Evolutionary conservation across 2,113 vertebrate genomes (phyloP).

Genomic region (Myotis brandtii): DNA sequence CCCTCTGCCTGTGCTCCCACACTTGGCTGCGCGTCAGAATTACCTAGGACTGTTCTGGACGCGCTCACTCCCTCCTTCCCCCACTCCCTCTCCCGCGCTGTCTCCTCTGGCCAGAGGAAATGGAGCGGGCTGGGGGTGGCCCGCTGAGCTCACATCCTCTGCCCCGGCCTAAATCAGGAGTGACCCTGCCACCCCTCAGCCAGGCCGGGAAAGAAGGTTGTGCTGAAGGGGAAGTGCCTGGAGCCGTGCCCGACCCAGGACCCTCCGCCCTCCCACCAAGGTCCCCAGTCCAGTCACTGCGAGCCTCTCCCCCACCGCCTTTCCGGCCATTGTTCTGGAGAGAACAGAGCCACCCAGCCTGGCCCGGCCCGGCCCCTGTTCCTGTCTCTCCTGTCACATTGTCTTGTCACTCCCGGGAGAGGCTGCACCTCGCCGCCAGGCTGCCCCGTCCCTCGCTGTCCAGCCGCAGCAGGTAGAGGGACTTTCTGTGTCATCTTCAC

Average conservation of each 20-base stretch:
- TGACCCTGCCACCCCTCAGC: conserved; percentile 22
- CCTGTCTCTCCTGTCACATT: conserved; percentile 65
- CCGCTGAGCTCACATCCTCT: conserved; percentile 78
- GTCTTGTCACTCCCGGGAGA: conserved; percentile 54
- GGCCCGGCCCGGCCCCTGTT: conserved; percentile 68
- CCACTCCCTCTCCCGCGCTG: background rate
- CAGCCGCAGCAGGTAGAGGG: background rate
- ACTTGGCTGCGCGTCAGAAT: fast-evolving
- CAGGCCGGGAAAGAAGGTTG: conserved; percentile 37
- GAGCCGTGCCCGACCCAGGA: conserved; percentile 46
- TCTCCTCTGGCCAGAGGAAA: conserved; percentile 72
- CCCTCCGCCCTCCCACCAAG: conserved; percentile 48
- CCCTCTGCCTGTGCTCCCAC: background rate
- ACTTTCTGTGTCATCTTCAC: background rate
- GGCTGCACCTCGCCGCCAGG: background rate
- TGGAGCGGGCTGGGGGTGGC: conserved; percentile 46
- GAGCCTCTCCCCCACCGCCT: conserved; percentile 63
- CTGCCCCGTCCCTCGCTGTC: background rate
- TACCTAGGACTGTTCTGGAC: background rate
- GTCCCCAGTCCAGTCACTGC: conserved; percentile 21
- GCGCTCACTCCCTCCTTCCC: background rate
- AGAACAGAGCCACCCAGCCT: conserved; percentile 72
- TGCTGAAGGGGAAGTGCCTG: conserved; percentile 24
- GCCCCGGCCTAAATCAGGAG: conserved; percentile 42
- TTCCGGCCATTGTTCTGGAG: conserved; percentile 81